Evolutionary conservation across 2,113 vertebrate genomes (phyloP), one percentile per base, ranked within the genome.

Genomic region (Aegithalos caudatus): DNA sequence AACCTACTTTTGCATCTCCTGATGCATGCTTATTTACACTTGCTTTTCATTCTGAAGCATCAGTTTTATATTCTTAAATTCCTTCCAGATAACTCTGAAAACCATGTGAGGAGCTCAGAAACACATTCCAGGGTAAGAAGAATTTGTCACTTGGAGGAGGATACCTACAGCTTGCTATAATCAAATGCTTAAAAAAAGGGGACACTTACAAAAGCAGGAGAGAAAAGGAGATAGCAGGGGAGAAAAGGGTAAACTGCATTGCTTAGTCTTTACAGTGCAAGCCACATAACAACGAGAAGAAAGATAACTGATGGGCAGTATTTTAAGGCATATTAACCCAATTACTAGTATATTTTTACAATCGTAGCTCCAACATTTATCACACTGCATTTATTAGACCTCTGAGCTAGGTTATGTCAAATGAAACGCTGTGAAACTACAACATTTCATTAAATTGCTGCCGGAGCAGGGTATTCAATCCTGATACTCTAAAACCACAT

Each of bases 281-380:
- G 94, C 96, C 56, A 74, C 92, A 94, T 66, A 95, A 98, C 80
- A 66, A 97, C 20, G 51, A 98, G 95, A 97, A 98, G 97, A 98
- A 96, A 97, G 97, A 98, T 99, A 99, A 99, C 98, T 98, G 98
- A 99, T 99, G 98, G 98, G 97, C 93, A 98, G 98, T 98, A 99
- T 99, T 99, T 99, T 99, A 99, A 99, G 98, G 99, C 99, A 99
- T 99, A 99, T 99, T 99, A 99, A 99, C 98, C 98, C 98, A 98
- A 99, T 99, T 99, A 99, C 99, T 99, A 99, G 98, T 98, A 98
- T 99, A 98, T 98, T 99, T 99, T 99, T 98, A 99, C 99, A 98
- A 98, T 98, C 98, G 96, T 95, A 94, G 97, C 97, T 97, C 95
- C 96, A 97, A 98, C 99, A 99, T 99, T 98, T 98, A 99, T 98